These are phyloP conservation scores for Junonia oenone DNA, from an alignment of 2,888 invertebrate genomes.

Conservation along the genomic window DNA sequence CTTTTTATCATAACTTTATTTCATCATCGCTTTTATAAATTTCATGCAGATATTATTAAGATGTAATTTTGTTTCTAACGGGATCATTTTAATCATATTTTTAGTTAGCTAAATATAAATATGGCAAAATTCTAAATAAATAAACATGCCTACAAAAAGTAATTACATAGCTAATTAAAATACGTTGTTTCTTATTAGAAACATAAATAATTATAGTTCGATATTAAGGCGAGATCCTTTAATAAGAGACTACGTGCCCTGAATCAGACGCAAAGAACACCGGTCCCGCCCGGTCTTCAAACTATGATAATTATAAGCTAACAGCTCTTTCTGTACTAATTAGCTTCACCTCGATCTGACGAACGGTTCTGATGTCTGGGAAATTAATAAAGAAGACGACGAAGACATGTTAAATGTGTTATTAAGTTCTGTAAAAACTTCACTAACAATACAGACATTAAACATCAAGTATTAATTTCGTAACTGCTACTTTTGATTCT, in stretches of 20 bases:
- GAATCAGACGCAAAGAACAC: constrained; percentile 14
- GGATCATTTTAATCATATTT: too few species aligned
- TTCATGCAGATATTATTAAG: too few species aligned
- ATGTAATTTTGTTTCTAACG: not conserved
- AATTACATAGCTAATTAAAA: not conserved
- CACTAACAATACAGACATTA: not conserved
- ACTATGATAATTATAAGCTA: constrained; percentile 26
- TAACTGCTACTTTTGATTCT: not conserved
- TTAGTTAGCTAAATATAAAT: too few species aligned
- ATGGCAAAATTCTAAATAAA: not conserved
- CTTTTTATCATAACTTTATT: too few species aligned
- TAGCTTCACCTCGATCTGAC: constrained; percentile 18
- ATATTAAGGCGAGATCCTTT: not conserved
- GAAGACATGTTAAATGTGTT: constrained; percentile 27
- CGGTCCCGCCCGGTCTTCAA: constrained; percentile 23
- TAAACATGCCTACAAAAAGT: not conserved
- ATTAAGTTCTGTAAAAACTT: not conserved
- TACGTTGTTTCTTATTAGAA: not conserved
- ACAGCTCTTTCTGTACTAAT: constrained; percentile 26
- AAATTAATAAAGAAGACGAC: constrained; percentile 17
- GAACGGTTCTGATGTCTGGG: constrained; percentile 22
- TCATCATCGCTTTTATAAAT: too few species aligned
- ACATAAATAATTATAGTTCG: not conserved
- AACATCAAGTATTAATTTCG: not conserved
- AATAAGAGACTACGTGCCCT: not conserved